Evolutionary conservation across 2,888 invertebrate genomes (phyloP), one percentile per base, ranked within the genome.

Genomic region (Habroteleia sp.): DNA sequence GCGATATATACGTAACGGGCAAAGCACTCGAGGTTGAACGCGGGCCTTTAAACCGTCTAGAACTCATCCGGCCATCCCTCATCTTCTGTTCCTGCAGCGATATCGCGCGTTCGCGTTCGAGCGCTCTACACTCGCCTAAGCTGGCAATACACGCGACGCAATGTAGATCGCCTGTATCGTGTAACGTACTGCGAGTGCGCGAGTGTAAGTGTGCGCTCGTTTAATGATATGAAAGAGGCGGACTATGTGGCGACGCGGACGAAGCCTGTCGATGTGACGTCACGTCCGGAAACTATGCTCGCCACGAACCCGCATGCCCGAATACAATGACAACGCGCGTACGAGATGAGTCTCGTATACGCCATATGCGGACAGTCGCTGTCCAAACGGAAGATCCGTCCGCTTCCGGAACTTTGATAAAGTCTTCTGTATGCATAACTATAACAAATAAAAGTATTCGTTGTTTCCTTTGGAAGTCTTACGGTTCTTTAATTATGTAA

Each of bases 11-110:
- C 37, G 41, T 41, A 54, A 52, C 44, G 48, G 52, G 29, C 60
- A 48, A 75, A 27, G 50, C 72, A 44, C 42, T 54, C 25, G 56
- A 65, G 48, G 41, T 44, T 77, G 69, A 54, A 52, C 58, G 52
- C 69, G 72, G 73, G 65, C 77, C 77, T 79, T 79, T 80, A 76
- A 79, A 81, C 76, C 72, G 82, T 81, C 82, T 81, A 77, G 81
- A 76, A 78, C 80, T 78, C 81, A 81, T 81, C 81, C 81, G 79
- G 81, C 77, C 65, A 66, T 77, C 74, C 63, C 77, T 77, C 71
- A 62, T 71, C 68, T 52, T 37, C 56, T 66, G 69, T 80, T 77
- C 77, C 66, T 74, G 78, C 68, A 79, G 77, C 76, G 69, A 58
- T 73, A 46, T 76, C 65, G 72, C 42, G 14, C 48, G 25, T 48